phyloP scores from a whole-genome alignment of 2,888 invertebrate genomes.

The Adineta ricciae region DNA sequence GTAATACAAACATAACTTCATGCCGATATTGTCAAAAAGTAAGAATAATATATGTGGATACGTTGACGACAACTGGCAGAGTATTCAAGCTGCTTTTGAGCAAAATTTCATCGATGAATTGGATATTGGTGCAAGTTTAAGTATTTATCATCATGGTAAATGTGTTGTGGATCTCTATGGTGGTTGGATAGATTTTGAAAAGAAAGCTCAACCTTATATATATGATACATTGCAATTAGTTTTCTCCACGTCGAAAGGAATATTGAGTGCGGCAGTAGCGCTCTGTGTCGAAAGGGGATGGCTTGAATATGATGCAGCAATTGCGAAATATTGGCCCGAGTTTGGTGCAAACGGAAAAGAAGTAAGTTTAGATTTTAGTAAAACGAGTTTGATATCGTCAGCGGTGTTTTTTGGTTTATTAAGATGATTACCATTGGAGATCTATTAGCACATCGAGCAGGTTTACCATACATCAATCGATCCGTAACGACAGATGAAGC shows the following conservation, averaged over 20 bases:
- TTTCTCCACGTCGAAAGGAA: conserved; percentile 47
- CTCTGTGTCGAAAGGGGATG: conserved; percentile 47
- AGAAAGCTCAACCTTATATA: conserved; percentile 42
- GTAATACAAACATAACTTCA: no score
- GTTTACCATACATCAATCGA: not conserved
- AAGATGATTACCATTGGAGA: not conserved
- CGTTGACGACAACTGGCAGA: not conserved
- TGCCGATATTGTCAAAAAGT: not conserved
- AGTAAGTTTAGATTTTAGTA: not conserved
- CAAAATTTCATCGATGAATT: conserved; percentile 42
- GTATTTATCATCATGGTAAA: conserved; percentile 49
- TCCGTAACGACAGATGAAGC: not conserved
- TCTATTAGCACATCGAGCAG: not conserved
- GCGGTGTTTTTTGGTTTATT: not conserved
- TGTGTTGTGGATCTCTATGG: conserved; percentile 51
- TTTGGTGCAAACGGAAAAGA: conserved; percentile 51
- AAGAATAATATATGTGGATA: not conserved
- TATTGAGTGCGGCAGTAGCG: conserved; percentile 37
- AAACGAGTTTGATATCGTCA: not conserved
- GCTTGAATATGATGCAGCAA: conserved; percentile 44
- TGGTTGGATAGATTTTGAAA: conserved; percentile 46
- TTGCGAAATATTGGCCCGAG: conserved; percentile 50
- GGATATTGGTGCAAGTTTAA: conserved; percentile 49
- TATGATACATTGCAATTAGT: conserved; percentile 45
- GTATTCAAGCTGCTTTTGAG: conserved; percentile 38